Percentiles rank a stretch among this genome's conserved stretches.
Evolutionary conservation across 2,113 vertebrate species (phyloP).

Genomic region (Gobio gobio): DNA sequence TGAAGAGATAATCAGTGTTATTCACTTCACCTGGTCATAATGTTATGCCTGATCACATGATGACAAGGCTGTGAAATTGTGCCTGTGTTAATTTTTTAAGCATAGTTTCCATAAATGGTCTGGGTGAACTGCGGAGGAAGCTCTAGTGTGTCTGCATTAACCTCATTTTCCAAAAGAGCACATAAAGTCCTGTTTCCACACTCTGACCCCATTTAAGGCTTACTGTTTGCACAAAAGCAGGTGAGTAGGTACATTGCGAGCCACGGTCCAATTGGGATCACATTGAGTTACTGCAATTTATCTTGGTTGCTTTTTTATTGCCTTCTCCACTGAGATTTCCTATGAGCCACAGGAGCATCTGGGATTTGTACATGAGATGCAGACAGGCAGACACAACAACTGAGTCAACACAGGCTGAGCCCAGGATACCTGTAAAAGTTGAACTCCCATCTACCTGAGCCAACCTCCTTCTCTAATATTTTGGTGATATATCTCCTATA

Average conservation of each 20-base stretch:
- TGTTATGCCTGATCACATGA: not conserved
- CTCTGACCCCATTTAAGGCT: not conserved
- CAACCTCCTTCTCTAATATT: conserved; percentile 2
- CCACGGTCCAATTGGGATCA: not conserved
- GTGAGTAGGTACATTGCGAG: not conserved
- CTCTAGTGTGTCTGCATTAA: not conserved
- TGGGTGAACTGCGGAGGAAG: not conserved
- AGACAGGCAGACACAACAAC: conserved; percentile 5
- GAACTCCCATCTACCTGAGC: conserved; percentile 17
- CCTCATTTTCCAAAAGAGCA: not conserved
- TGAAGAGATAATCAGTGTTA: too few species aligned
- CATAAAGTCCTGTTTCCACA: not conserved
- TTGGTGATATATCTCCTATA: conserved; percentile 15
- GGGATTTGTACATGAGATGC: not conserved
- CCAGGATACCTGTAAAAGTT: conserved; percentile 25
- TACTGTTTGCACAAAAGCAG: conserved; percentile 13
- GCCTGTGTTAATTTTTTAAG: too few species aligned
- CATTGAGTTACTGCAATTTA: not conserved
- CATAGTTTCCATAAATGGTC: not conserved
- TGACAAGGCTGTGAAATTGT: not conserved
- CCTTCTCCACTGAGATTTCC: not conserved
- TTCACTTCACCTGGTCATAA: too few species aligned
- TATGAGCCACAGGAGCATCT: not conserved
- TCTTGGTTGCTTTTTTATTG: conserved; percentile 3
- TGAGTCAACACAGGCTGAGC: conserved; percentile 28